Conservation (phyloP, 2,888 invertebrate genomes). For the Plutella xylostella region DNA sequence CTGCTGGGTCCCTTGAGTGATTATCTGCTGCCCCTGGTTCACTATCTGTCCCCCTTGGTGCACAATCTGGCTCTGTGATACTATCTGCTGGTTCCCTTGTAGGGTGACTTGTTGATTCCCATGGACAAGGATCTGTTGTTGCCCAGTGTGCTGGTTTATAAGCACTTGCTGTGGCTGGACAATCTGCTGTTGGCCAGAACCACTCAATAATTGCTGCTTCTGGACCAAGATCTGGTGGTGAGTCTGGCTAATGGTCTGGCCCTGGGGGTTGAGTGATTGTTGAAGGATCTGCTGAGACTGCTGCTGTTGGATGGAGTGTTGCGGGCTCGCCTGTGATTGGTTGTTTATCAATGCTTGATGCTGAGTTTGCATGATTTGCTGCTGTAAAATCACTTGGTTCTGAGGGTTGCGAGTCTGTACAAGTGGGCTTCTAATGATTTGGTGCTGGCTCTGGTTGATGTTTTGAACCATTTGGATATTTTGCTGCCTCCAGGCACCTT, state of each 20-base stretch:
- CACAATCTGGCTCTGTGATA: slow-evolving; percentile 58
- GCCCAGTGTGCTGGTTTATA: slow-evolving; percentile 59
- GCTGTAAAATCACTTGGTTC: slow-evolving; percentile 66
- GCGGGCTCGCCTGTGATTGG: slow-evolving; percentile 58
- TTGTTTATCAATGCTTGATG: slow-evolving; percentile 57
- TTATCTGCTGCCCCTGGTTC: slow-evolving; percentile 56
- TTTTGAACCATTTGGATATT: slow-evolving; percentile 65
- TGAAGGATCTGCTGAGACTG: slow-evolving; percentile 74
- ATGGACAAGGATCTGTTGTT: slow-evolving; percentile 62
- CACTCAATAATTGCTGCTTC: slow-evolving; percentile 71
- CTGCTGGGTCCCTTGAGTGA: slow-evolving; percentile 53
- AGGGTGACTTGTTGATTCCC: slow-evolving; percentile 62
- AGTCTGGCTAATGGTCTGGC: slow-evolving; percentile 59
- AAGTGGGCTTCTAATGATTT: slow-evolving; percentile 56
- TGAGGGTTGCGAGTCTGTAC: slow-evolving; percentile 59
- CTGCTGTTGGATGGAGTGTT: slow-evolving; percentile 65
- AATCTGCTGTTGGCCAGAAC: slow-evolving; percentile 61
- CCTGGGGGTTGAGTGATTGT: slow-evolving; percentile 69
- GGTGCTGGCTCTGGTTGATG: slow-evolving; percentile 61
- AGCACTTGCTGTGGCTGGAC: slow-evolving; percentile 65
- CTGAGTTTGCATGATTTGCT: slow-evolving; percentile 69
- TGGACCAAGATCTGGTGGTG: slow-evolving; percentile 62
- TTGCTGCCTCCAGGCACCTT: slow-evolving; percentile 60
- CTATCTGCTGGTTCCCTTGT: slow-evolving; percentile 58
- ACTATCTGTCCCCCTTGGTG: slow-evolving; percentile 60